A percentile compares a stretch with the other conserved stretches of the same genome.
phyloP scores from a whole-genome alignment of 2,113 vertebrate genomes.

The Podarcis cretensis region DNA sequence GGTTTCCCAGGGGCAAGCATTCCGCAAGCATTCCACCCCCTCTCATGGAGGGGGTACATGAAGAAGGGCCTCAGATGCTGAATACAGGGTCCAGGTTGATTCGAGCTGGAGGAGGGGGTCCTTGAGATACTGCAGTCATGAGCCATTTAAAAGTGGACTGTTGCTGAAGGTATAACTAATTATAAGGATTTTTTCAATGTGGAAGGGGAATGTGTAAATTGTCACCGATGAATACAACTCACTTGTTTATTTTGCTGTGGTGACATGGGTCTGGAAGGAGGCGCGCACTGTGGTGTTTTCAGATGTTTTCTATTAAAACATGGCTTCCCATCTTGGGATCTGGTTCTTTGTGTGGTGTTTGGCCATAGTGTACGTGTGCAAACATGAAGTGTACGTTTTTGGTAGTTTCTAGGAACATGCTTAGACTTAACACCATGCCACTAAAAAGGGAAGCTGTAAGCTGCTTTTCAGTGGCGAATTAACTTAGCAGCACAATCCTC shows the following conservation, averaged over 20 bases:
- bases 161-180: neutral
- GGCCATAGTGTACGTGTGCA: neutral
- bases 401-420: neutral
- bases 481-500: no score
- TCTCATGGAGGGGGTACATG: no score
- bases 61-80: no score
- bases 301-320: no score
- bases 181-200: neutral
- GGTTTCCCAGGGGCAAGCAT: no score
- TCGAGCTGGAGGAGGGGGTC: accelerated
- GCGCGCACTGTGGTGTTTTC: no score
- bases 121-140: no score
- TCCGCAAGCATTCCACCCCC: no score
- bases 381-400: neutral
- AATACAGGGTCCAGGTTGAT: no score
- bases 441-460: neutral
- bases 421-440: no score
- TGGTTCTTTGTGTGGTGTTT: neutral
- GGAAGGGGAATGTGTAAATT: neutral
- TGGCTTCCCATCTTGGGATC: neutral
- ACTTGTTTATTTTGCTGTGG: neutral
- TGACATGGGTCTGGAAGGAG: neutral
- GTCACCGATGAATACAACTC: neutral
- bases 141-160: no score
- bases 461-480: neutral